Evolutionary conservation across 2,797 vertebrate species (phyloP).

Genomic region (Cephalopachus bancanus): DNA sequence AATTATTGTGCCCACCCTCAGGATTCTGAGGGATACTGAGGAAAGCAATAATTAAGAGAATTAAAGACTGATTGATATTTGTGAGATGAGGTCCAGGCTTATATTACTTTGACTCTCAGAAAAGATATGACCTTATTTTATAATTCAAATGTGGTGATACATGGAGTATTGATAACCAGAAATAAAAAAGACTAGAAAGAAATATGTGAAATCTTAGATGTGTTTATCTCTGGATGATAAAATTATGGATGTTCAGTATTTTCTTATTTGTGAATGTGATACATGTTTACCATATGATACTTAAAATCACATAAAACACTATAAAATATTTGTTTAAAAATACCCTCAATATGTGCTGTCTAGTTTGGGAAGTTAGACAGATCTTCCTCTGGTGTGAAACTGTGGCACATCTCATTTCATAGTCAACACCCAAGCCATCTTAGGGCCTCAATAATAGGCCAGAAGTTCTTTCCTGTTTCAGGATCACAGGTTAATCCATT

Average conservation of each 20-base stretch:
- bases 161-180: not conserved
- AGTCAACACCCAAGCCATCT: not conserved
- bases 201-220: not conserved
- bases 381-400: not conserved
- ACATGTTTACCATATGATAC: not conserved
- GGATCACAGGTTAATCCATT: not conserved
- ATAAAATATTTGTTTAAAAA: slow-evolving; percentile 55
- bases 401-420: not conserved
- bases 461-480: slow-evolving; percentile 11
- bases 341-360: not conserved
- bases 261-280: slow-evolving; percentile 38
- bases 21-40: not conserved
- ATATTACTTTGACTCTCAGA: slow-evolving; percentile 14
- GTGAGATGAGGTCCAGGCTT: slow-evolving; percentile 15
- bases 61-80: slow-evolving; percentile 26
- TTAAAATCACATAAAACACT: slow-evolving; percentile 3
- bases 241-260: slow-evolving; percentile 30
- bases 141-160: not conserved
- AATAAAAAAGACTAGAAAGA: not conserved
- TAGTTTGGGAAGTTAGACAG: slow-evolving; percentile 38
- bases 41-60: slow-evolving; percentile 39
- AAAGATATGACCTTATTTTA: slow-evolving; percentile 11
- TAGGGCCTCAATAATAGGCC: not conserved
- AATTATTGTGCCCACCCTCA: not conserved
- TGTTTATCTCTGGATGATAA: not conserved